Percentiles rank a stretch among this genome's conserved stretches.
phyloP scores from a whole-genome alignment of 2,797 vertebrate genomes.

The Molothrus ater region DNA sequence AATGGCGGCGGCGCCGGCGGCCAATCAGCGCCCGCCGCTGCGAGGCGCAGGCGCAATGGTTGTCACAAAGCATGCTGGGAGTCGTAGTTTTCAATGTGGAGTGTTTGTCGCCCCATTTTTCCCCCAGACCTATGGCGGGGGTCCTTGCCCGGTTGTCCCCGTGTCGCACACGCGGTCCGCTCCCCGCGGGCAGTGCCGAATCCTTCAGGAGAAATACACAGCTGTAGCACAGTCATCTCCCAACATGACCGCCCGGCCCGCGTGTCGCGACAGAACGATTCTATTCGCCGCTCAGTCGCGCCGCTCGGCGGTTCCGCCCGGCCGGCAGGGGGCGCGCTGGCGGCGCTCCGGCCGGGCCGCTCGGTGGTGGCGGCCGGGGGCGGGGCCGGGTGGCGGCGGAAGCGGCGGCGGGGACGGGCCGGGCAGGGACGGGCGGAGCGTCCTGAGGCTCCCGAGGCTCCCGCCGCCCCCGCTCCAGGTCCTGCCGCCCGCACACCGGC shows the following conservation, averaged over 20 bases:
- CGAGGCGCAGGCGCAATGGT: accelerated
- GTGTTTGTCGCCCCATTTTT: accelerated
- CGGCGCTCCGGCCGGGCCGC: too few species aligned
- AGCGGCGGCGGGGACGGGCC: background rate
- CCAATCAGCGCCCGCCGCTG: background rate
- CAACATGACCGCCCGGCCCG: too few species aligned
- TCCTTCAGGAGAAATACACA: too few species aligned
- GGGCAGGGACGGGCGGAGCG: background rate
- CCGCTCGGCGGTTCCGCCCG: background rate
- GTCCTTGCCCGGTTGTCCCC: background rate
- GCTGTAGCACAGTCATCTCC: too few species aligned
- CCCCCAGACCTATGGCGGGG: background rate
- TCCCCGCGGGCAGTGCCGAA: background rate
- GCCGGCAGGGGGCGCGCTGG: background rate
- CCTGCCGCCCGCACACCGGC: background rate
- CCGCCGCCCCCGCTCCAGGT: background rate
- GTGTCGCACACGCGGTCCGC: background rate
- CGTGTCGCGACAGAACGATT: background rate
- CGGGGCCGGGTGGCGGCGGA: background rate
- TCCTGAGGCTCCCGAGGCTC: background rate
- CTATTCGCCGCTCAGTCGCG: too few species aligned
- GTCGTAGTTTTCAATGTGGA: background rate
- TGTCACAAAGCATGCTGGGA: background rate
- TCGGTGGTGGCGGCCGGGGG: background rate
- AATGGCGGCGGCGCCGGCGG: background rate